Conservation (phyloP, 2,888 invertebrate species). For the Rhagium mordax region DNA sequence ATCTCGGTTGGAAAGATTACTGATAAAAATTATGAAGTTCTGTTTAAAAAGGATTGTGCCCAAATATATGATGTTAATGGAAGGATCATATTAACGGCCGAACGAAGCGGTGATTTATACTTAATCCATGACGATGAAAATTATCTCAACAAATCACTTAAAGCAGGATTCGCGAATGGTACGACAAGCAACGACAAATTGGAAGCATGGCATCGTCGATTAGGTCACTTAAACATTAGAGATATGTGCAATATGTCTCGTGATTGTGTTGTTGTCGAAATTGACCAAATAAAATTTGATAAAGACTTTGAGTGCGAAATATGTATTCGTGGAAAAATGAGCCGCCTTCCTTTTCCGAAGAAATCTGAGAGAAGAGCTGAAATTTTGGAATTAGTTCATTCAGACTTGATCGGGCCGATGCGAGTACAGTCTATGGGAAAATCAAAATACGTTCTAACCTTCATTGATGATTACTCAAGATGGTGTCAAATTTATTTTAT, state of each 20-base stretch:
- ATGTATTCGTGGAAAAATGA: constrained; percentile 25
- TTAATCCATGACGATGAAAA: constrained; percentile 20
- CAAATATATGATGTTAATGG: constrained; percentile 25
- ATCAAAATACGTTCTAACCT: constrained; percentile 50
- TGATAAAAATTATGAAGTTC: constrained; percentile 29
- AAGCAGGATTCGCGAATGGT: neutral
- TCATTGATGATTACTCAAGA: constrained; percentile 53
- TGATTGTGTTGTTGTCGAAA: neutral
- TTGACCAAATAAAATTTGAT: neutral
- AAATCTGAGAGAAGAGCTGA: neutral
- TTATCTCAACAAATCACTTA: neutral
- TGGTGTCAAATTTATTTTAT: constrained; percentile 52
- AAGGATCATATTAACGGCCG: constrained; percentile 29
- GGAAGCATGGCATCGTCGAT: constrained; percentile 11
- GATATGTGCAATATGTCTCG: neutral
- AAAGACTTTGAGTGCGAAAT: neutral
- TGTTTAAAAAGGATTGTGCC: constrained; percentile 36
- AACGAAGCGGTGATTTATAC: constrained; percentile 34
- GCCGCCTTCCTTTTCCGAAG: constrained; percentile 18
- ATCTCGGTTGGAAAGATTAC: constrained; percentile 41
- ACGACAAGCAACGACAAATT: neutral
- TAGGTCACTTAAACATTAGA: constrained; percentile 19
- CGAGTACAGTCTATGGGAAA: constrained; percentile 29
- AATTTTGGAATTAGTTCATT: constrained; percentile 15
- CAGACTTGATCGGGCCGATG: constrained; percentile 43